Evolutionary conservation across 1,140 invertebrate species (phyloP), one percentile per base, ranked within the genome.

Genomic region (Trichogramma pretiosum): DNA sequence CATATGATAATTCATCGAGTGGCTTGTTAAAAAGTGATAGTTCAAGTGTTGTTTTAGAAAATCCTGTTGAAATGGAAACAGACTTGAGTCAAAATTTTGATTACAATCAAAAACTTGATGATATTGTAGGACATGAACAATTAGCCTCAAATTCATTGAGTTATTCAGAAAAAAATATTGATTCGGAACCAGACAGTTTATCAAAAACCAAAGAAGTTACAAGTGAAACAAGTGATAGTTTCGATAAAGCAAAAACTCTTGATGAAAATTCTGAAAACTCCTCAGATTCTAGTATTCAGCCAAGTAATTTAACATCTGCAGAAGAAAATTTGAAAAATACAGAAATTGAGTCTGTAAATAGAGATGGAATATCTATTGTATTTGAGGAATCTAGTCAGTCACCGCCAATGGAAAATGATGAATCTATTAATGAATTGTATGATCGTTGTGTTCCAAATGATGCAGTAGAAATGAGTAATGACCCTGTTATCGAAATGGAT

Each of bases 181-280:
- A 23, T 23, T 36, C 28, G 3, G 37, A 53, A 17, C 52, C 53
- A 28, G 30, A 46, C 32, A 32, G 53, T 7, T 48, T 59, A 26
- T 44, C 56, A 23, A 35, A 56, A 28, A 19, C 26, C 9, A 33
- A 44, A 13, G 8, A 39, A 33, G 22, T 30, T 23, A 30, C 14
- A n/a, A 36, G 33, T 18, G 39, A 28, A 28, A 52, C 55, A 18
- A 54, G 58, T 28, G 50, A 32, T 26, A 48, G 40, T 41, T 52
- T 37, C 37, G 28, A 32, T 24, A n/a, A 42, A n/a, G 11, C 18
- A 40, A n/a, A 42, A 32, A 36, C 33, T 11, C 28, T 50, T 9
- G 48, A 56, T 46, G 49, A 48, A 28, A 49, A 52, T 35, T 26
- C 22, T 33, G n/a, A 32, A 24, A 28, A 49, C 14, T 32, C 23